Base-by-base conservation (phyloP, 2,113 vertebrate species). In the Ramphastos sulfuratus region DNA sequence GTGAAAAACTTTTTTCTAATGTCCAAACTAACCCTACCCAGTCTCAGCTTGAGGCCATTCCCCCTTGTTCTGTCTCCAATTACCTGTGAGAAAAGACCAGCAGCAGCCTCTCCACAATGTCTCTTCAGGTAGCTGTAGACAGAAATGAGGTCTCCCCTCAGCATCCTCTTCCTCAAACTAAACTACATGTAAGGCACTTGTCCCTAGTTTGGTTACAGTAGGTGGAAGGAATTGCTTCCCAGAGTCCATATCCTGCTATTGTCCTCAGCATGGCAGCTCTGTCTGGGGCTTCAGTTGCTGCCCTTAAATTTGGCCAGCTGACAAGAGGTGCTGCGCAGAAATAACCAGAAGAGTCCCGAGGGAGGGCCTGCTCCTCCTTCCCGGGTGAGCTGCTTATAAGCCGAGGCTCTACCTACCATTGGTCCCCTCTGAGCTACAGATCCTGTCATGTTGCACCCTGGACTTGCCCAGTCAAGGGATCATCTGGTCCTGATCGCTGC, bases 371-470 rank as follows among this genome's bases (percentile, higher is more conserved):
- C 28, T 69, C 28, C 6, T 50, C 15, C 18, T 58, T 63, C 13
- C 11, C 15, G 21, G 15, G 27, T 31, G 8, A 52, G 11, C 10
- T 69, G 16, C 31, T 74, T 37, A 64, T 80, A 64, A 58, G 23
- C 13, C 58, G 39, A 63, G 25, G 6, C 4, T 77, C 48, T 50
- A 50, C 48, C 8, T 66, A 7, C 23, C 0, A 1, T 25, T 48
- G 3, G 12, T 23, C 66, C 4, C 2, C 44, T 15, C 4, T 0
- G 4, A 58, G 31, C 9, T 33, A 5, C 33, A 82, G 42, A 30
- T 74, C 31, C 42, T 75, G 39, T 12, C 27, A 2, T 0, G 2
- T 1, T n/a, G 15, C 30, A 65, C 28, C 23, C 21, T 10, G 1
- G 18, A 12, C 19, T 44, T 50, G 33, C 12, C 12, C 31, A 66